Evolutionary conservation across 2,113 vertebrate genomes (phyloP), one percentile per base, ranked within the genome.

Genomic region (Burhinus oedicnemus): DNA sequence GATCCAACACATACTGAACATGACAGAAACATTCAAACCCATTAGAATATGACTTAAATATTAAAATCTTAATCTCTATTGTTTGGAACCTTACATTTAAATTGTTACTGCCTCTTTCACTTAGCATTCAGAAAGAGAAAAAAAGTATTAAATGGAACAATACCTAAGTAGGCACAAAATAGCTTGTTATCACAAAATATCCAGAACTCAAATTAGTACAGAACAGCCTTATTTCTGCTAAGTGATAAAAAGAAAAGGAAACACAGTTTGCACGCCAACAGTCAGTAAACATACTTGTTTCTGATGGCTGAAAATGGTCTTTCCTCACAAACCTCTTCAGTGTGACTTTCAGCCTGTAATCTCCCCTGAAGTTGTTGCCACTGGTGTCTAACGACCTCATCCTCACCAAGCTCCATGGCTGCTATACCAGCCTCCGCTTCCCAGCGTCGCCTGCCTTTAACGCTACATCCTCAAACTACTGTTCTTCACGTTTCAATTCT

Each of bases 31-130:
- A 94, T 79, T 88, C 68, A 90, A 94, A 57, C 4, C 29, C 26
- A 65, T 86, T 65, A 83, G 40, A 94, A 88, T 32, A 14, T 36
- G 32, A 91, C 38, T 87, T 93, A 90, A 93, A 89, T 91, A 83
- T 62, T 86, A 66, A 90, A 96, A 89, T 61, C 25, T 72, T 94
- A 83, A 87, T 70, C 11, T 72, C 38, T 45, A 1, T 38, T 84
- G 30, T 83, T 93, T 72, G 57, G 32, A 87, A 61, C 27, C 19
- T 94, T 89, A 38, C 11, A 83, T 60, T 81, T 89, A 47, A 83
- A 40, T 58, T 92, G 51, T 44, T 93, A 29, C 12, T 49, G 11
- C 38, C 15, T 42, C 26, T 61, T 86, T 62, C 62, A 90, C 71
- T 61, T 34, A 62, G 42, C 12, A 2, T 58, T 94, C 52, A 72